Evolutionary conservation across 2,113 vertebrate species (phyloP).

Genomic region (Capreolus pygargus): DNA sequence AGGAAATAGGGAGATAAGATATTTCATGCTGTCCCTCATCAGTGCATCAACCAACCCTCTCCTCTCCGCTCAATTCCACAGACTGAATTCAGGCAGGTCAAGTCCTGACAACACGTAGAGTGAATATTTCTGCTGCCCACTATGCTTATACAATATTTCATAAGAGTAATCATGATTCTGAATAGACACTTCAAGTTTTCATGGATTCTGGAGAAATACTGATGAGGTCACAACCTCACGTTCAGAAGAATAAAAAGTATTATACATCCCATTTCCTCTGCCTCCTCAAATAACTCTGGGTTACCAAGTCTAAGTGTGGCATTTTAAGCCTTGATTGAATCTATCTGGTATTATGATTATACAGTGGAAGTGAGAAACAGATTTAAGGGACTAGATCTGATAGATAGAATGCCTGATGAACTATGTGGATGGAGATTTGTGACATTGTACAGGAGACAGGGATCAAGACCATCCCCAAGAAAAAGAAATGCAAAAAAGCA

Average conservation of each 20-base stretch:
- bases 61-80: neutral
- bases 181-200: neutral
- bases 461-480: neutral
- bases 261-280: neutral
- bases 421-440: accelerated
- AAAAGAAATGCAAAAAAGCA: neutral
- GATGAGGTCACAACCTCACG: neutral
- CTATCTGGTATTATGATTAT: neutral
- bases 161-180: neutral
- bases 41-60: neutral
- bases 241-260: neutral
- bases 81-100: neutral
- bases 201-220: neutral
- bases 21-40: neutral
- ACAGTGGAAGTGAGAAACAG: neutral
- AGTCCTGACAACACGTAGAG: neutral
- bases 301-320: neutral
- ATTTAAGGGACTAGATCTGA: neutral
- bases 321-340: neutral
- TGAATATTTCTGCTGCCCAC: neutral
- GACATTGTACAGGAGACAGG: neutral
- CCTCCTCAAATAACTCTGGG: neutral
- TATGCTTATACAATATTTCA: neutral
- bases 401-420: neutral
- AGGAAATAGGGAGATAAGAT: neutral